These are phyloP conservation scores for Escarpia spicata DNA, from an alignment of 2,888 invertebrate species.

Conservation along the genomic window DNA sequence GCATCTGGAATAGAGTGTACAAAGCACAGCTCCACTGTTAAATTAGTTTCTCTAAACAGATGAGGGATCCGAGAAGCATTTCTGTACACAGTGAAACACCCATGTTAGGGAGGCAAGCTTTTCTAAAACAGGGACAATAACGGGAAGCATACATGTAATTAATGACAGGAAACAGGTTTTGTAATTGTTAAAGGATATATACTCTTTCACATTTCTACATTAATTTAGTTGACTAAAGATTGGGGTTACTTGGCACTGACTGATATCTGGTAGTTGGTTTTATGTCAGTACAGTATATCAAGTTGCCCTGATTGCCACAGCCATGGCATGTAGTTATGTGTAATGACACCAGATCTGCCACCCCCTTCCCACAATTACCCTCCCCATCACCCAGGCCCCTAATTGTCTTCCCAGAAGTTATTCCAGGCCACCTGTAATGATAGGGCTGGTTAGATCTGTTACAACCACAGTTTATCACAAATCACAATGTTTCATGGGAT, in stretches of 20 bases:
- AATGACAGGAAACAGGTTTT: neutral
- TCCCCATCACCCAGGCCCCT: neutral
- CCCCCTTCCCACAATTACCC: neutral
- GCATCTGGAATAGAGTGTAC: too few relatives aligned
- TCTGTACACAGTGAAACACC: neutral
- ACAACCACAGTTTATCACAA: neutral
- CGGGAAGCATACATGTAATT: neutral
- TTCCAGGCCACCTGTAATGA: neutral
- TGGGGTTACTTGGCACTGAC: neutral
- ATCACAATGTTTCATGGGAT: neutral
- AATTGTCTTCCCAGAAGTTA: neutral
- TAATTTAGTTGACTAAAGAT: neutral
- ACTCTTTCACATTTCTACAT: too few relatives aligned
- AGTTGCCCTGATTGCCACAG: neutral
- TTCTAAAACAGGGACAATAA: neutral
- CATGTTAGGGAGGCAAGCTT: neutral
- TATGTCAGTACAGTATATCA: neutral
- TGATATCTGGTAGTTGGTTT: neutral
- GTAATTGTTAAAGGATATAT: too few relatives aligned
- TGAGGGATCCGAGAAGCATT: neutral
- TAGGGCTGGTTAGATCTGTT: neutral
- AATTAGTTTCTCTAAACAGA: too few relatives aligned
- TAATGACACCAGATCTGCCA: neutral
- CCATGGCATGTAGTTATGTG: neutral
- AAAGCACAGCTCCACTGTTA: too few relatives aligned